phyloP scores from a whole-genome alignment of 2,888 invertebrate species.

The Cosmorhoe ocellata region DNA sequence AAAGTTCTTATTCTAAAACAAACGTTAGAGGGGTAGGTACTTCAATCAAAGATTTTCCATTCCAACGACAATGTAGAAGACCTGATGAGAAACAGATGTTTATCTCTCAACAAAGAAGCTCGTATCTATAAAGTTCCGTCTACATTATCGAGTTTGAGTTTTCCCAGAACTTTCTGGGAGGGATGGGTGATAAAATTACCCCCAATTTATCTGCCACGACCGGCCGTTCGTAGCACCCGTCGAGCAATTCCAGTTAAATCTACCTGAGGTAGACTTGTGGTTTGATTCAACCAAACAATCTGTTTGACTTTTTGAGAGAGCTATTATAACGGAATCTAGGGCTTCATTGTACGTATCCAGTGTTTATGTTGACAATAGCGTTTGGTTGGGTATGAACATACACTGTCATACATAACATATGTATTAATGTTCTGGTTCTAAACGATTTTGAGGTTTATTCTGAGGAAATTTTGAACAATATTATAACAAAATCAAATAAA shows the following conservation, averaged over 20 bases:
- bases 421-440: no score
- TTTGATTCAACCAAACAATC: constrained; percentile 16
- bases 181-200: constrained; percentile 67
- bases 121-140: constrained; percentile 31
- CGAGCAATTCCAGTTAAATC: constrained; percentile 46
- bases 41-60: no score
- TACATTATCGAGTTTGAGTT: constrained; percentile 46
- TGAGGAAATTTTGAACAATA: no score
- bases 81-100: constrained; percentile 15
- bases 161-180: constrained; percentile 47
- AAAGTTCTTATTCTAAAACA: no score
- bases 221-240: constrained; percentile 66
- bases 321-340: background rate
- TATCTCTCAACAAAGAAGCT: constrained; percentile 28
- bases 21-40: no score
- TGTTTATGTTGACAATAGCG: background rate
- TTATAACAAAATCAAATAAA: no score
- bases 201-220: constrained; percentile 58
- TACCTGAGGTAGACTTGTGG: constrained; percentile 28
- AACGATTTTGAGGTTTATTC: no score
- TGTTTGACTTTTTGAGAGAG: constrained; percentile 4
- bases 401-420: no score
- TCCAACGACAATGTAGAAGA: background rate
- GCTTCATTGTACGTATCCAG: background rate
- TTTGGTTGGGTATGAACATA: no score